These are phyloP conservation scores for Zaprionus africanus DNA, from an alignment of 1,140 invertebrate genomes.

Conservation along the genomic window DNA sequence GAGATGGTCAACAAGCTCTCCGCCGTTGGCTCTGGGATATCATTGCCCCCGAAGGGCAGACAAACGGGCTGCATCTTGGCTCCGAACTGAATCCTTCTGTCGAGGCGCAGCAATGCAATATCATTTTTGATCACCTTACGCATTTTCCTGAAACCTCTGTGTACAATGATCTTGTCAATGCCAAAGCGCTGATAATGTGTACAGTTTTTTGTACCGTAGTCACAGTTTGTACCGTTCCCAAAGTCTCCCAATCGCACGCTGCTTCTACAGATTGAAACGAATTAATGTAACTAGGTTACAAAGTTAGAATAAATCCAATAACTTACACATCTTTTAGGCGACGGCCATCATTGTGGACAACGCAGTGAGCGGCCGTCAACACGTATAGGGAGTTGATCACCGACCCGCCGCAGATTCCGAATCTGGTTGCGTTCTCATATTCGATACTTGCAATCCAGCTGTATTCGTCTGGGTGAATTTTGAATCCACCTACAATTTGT, in stretches of 20 bases:
- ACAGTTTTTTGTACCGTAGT: background rate
- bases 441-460: slow-evolving; percentile 18
- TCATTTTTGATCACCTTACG: background rate
- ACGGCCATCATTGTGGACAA: background rate
- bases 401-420: slow-evolving; percentile 10
- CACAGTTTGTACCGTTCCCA: background rate
- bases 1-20: background rate
- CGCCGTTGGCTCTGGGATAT: background rate
- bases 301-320: background rate
- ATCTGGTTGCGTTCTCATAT: background rate
- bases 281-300: background rate
- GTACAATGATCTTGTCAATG: background rate
- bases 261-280: background rate
- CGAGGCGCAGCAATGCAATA: slow-evolving; percentile 3
- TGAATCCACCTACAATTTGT: slow-evolving; percentile 8
- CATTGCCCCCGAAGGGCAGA: slow-evolving; percentile 2
- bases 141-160: background rate
- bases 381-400: slow-evolving; percentile 13
- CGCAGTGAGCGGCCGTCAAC: slow-evolving; percentile 18
- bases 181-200: slow-evolving; percentile 6
- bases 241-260: slow-evolving; percentile 19
- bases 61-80: slow-evolving; percentile 8
- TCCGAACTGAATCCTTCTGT: background rate
- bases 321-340: slow-evolving; percentile 11
- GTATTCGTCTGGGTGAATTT: slow-evolving; percentile 3